Evolutionary conservation across 1,140 invertebrate species (phyloP), one percentile per base, ranked within the genome.

Genomic region (Achroia grisella): DNA sequence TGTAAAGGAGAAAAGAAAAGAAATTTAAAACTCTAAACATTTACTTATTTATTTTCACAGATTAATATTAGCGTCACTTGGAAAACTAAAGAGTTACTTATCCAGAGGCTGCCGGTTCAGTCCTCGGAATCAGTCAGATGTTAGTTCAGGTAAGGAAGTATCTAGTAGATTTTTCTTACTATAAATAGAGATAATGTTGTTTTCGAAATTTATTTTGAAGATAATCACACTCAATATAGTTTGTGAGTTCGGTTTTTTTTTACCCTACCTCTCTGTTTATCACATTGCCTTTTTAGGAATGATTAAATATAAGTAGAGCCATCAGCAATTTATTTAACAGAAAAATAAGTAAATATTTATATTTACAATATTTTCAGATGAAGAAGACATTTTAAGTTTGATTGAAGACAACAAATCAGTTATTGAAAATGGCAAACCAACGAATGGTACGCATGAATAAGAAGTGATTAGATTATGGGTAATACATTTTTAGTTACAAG

Each of bases 51-150:
- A 23, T 37, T 33, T 62, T 66, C 70, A 4, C 60, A 85, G 79
- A 41, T 88, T 99, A 1, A 92, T 99, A 56, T 87, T 98, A 39
- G 95, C 96, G 8, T 91, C 96, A 1, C 90, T 92, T 44, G 92
- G 91, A 10, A 93, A 93, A 76, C 82, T 97, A 12, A 88, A 91
- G 23, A 82, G 80, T 27, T 95, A 91, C 62, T 81, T 94, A 31
- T 88, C 88, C 10, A 90, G 89, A 52, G 93, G 93, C 10, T 93
- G 93, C 61, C 85, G 89, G 46, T 74, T 92, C 17, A 92, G 91
- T 1, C 91, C 92, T 2, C 86, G 89, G 46, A 89, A 90, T 52
- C 71, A 89, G 27, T 92, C 91, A 9, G 91, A 93, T 74, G 90
- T 91, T 34, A 91, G 91, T 49, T 92, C 91, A 52, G 91, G 91